Percentiles rank a stretch among this genome's conserved stretches.
Conservation (phyloP, 1,140 invertebrate species). For the Cephus cinctus region DNA sequence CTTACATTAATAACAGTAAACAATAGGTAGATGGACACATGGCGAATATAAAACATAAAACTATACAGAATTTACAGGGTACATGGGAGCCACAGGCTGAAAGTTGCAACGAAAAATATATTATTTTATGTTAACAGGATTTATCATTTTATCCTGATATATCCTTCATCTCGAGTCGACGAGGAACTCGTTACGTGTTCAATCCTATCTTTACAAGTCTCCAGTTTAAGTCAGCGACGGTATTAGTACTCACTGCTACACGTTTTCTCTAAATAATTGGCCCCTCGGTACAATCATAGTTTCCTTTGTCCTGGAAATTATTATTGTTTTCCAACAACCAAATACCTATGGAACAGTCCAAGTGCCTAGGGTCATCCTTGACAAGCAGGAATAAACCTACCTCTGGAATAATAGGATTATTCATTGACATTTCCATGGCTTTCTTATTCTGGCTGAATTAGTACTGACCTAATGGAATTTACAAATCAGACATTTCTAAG, state of each 20-base stretch:
- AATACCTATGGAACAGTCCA: too few species aligned
- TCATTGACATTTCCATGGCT: neutral
- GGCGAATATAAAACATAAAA: constrained; percentile 34
- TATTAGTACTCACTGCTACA: neutral
- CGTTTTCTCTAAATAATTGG: constrained; percentile 19
- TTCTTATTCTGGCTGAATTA: constrained; percentile 9
- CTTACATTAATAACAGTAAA: constrained; percentile 14
- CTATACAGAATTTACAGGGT: constrained; percentile 39
- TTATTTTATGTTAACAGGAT: too few species aligned
- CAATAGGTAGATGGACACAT: constrained; percentile 16
- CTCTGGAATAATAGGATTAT: too few species aligned
- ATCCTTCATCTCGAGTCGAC: neutral
- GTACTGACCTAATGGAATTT: constrained; percentile 10
- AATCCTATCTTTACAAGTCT: too few species aligned
- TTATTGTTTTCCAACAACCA: too few species aligned
- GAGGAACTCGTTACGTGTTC: constrained; percentile 2
- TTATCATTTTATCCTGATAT: neutral
- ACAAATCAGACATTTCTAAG: neutral
- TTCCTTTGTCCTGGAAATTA: too few species aligned
- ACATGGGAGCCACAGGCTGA: neutral
- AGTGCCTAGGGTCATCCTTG: too few species aligned
- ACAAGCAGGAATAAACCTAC: too few species aligned
- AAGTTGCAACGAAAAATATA: neutral
- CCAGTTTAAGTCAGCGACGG: neutral
- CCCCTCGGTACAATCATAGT: neutral